phyloP scores from a whole-genome alignment of 2,113 vertebrate species.

The Nyctereutes procyonoides region DNA sequence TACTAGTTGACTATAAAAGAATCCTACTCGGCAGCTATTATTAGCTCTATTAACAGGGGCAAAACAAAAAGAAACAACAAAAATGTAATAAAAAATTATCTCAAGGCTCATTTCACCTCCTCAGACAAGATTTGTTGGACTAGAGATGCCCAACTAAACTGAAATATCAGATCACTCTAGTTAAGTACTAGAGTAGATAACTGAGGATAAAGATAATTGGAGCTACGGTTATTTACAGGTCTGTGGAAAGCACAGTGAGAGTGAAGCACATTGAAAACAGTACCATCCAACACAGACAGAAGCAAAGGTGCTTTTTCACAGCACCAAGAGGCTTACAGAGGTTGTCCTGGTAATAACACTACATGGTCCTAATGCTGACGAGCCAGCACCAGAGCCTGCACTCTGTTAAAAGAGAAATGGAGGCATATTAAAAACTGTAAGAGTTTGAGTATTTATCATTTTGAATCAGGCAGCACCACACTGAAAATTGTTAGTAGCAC shows the following conservation, averaged over 20 bases:
- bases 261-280: background rate
- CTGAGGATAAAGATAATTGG: background rate
- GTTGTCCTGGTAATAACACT: background rate
- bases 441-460: background rate
- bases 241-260: background rate
- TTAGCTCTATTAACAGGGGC: background rate
- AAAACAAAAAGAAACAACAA: background rate
- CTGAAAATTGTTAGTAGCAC: background rate
- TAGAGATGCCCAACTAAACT: background rate
- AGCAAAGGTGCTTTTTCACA: too few species aligned
- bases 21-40: background rate
- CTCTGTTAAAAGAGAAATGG: background rate
- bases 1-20: background rate
- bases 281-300: background rate
- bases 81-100: background rate
- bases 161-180: background rate
- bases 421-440: background rate
- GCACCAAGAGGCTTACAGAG: background rate
- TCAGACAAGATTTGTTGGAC: background rate
- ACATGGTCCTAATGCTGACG: rapidly evolving
- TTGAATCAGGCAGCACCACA: background rate
- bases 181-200: background rate
- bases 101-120: background rate
- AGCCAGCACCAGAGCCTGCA: background rate
- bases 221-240: background rate